Base-by-base conservation (phyloP, 2,113 vertebrate genomes). In the Coregonus clupeaformis region DNA sequence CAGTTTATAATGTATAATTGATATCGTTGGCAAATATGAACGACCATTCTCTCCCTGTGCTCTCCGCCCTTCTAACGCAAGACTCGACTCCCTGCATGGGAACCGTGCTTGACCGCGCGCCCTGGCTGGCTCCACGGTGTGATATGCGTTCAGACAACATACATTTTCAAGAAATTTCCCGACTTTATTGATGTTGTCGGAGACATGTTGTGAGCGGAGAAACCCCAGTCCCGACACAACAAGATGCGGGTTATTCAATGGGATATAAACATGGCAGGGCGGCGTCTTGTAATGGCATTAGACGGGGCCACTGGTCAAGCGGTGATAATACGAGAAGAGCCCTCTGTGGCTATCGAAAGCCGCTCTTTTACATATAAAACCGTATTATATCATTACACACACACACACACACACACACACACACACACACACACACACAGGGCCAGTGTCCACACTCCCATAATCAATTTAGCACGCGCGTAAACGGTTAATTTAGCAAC, bases 401-500 rank as follows among this genome's bases (percentile, higher is more conserved):
- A 67, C 64, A 66, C 64, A 27, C 64, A 30, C 13, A 66, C 64
- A 42, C 20, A n/a, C 36, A 42, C 66, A 42, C 77, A 65, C 52
- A 69, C 73, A 29, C 63, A 32, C 77, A 30, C 25, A 66, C 7
- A 69, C n/a, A 25, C 68, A 52, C 45, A 69, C 78, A 66, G 45
- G 68, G 70, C 25, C 64, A 32, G 75, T 52, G 27, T 68, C 16
- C 55, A 9, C 74, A 76, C 83, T 85, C 57, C n/a, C 60, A 69
- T 68, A 72, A 88, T 89, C 77, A 82, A 81, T 83, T 77, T 62
- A 22, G 71, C 5, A 59, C 52, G 47, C 74, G 78, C 68, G 57
- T 74, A 78, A 78, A 81, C 79, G 75, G 68, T 84, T 52, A 52
- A 52, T 52, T 82, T 75, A 76, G 3, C 9, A 27, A 63, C 22